These are phyloP conservation scores for Ciconia boyciana DNA, from an alignment of 2,113 vertebrate genomes.

Conservation along the genomic window DNA sequence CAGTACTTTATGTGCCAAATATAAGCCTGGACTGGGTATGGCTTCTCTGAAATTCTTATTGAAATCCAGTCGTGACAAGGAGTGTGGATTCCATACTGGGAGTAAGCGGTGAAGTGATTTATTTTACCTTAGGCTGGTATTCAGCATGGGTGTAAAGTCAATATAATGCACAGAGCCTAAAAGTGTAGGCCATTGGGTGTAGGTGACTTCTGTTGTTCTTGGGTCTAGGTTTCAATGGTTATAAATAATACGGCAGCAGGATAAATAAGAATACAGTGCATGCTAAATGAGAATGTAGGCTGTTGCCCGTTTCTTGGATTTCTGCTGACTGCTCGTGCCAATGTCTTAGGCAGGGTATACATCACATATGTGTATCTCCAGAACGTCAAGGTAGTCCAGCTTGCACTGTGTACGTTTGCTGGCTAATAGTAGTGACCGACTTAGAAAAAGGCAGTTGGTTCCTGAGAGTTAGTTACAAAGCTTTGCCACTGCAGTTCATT, in stretches of 20 bases:
- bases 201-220: background rate
- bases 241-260: background rate
- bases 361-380: fast-evolving
- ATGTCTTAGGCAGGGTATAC: background rate
- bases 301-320: background rate
- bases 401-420: background rate
- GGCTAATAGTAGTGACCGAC: background rate
- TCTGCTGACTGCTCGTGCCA: background rate
- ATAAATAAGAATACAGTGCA: fast-evolving
- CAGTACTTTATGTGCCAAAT: background rate
- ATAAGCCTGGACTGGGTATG: background rate
- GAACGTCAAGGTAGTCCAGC: background rate
- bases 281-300: too few relatives aligned
- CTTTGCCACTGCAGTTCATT: background rate
- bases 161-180: background rate
- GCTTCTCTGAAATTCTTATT: background rate
- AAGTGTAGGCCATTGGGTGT: background rate
- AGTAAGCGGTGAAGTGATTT: background rate
- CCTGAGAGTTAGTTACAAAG: background rate
- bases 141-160: background rate
- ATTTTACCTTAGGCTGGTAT: background rate
- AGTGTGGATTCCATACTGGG: background rate
- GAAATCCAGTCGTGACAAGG: background rate
- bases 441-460: background rate
- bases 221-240: background rate